Evolutionary conservation across 2,888 invertebrate species (phyloP), one percentile per base, ranked within the genome.

Genomic region (Euproctis similis): DNA sequence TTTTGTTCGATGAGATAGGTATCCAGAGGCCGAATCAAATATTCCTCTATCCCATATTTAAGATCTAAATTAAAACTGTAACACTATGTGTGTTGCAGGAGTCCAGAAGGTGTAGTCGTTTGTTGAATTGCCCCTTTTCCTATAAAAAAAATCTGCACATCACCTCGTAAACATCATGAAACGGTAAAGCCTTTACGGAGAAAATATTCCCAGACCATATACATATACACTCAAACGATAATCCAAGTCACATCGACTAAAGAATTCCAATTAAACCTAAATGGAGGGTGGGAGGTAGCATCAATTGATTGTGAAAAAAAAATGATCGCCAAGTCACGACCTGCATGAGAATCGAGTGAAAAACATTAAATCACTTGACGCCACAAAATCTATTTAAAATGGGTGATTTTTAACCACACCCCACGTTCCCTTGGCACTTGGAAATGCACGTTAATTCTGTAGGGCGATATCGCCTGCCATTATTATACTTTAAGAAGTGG

Each of bases 361-460:
- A n/a, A 67, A 76, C 81, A 74, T 80, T 81, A 80, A 81, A 84
- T 80, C 82, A 73, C 74, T 73, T 64, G 70, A 63, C 59, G 61
- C 72, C 72, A 61, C 71, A 66, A 61, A 76, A 70, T 63, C 78
- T 77, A 73, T 77, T 78, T 71, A 74, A 77, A 76, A 77, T 64
- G 28, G n/a, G 67, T 73, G 68, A 77, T 78, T 76, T 74, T 77
- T 78, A 76, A 76, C 70, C 61, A 65, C 59, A 46, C 60, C 64
- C n/a, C 60, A 54, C 27, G 13, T 43, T 43, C 38, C 31, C 31
- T 38, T 30, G 29, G 29, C 34, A 34, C 24, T 43, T 34, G 34
- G 34, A 44, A 49, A 34, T 49, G 37, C 36, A 17, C 25, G 26
- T 12, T 30, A 20, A 26, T 22, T 30, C 20, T n/a, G 6, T 9